These are phyloP conservation scores for Aphelocoma coerulescens DNA, from an alignment of 2,113 vertebrate genomes.

Conservation along the genomic window DNA sequence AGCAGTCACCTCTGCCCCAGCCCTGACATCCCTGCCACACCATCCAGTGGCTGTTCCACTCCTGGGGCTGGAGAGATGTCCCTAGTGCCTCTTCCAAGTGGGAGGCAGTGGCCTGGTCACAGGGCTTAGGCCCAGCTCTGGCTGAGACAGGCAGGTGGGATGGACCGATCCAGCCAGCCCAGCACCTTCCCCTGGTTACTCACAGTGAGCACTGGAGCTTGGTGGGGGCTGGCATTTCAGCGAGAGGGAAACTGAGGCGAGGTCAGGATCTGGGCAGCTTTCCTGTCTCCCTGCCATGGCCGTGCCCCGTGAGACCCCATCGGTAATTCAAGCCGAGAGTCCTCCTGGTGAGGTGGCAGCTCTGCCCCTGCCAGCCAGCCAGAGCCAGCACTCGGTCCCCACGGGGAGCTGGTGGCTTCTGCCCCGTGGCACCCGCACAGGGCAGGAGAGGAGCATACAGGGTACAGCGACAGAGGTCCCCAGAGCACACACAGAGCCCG, in stretches of 20 bases:
- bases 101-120: not conserved
- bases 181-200: not conserved
- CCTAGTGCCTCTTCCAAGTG: not conserved
- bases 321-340: not conserved
- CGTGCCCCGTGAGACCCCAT: not conserved
- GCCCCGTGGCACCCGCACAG: accelerated
- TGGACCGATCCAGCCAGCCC: not conserved
- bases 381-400: not conserved
- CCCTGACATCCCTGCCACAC: not conserved
- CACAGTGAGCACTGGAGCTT: accelerated
- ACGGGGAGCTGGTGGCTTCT: not conserved
- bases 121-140: not conserved
- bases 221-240: not conserved
- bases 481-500: not conserved
- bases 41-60: accelerated
- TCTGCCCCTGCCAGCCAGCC: accelerated
- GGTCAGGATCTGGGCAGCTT: not conserved
- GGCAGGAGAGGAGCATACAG: not conserved
- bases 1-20: not conserved
- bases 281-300: accelerated
- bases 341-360: not conserved
- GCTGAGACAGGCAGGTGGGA: not conserved
- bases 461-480: not conserved
- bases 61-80: not conserved
- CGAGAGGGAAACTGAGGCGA: not conserved